These are phyloP conservation scores for Xylota segnis DNA, from an alignment of 2,888 invertebrate species.

Conservation along the genomic window DNA sequence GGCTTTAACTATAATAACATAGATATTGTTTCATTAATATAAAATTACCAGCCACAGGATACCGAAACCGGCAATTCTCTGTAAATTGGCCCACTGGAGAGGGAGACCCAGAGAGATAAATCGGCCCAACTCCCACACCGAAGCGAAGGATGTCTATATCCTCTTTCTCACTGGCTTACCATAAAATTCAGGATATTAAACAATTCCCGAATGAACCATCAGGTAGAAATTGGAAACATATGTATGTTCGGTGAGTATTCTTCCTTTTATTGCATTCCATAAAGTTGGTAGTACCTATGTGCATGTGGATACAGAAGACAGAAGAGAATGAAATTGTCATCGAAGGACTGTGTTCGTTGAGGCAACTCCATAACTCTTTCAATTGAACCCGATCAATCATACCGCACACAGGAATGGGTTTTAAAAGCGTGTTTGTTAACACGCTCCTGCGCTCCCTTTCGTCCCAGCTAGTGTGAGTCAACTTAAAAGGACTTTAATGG, in stretches of 20 bases:
- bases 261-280: background rate
- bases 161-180: background rate
- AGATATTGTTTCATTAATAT: slow-evolving; percentile 70
- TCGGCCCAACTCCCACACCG: background rate
- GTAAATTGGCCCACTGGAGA: slow-evolving; percentile 1
- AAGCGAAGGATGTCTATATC: slow-evolving; percentile 6
- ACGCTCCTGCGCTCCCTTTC: background rate
- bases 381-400: slow-evolving; percentile 45
- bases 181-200: slow-evolving; percentile 52
- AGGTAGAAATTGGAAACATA: slow-evolving; percentile 56
- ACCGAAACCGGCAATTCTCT: slow-evolving; percentile 11
- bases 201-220: slow-evolving; percentile 51
- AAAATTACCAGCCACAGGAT: slow-evolving; percentile 56
- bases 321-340: slow-evolving; percentile 30
- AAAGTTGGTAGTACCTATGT: background rate
- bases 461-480: background rate
- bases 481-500: slow-evolving; percentile 32
- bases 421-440: slow-evolving; percentile 30
- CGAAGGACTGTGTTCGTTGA: slow-evolving; percentile 1
- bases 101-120: slow-evolving; percentile 14
- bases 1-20: slow-evolving; percentile 35
- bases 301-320: too few species aligned
- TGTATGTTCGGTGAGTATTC: background rate
- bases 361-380: background rate
- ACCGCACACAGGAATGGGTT: slow-evolving; percentile 24